phyloP scores from a whole-genome alignment of 2,888 invertebrate species.

The Lycaena phlaeas region DNA sequence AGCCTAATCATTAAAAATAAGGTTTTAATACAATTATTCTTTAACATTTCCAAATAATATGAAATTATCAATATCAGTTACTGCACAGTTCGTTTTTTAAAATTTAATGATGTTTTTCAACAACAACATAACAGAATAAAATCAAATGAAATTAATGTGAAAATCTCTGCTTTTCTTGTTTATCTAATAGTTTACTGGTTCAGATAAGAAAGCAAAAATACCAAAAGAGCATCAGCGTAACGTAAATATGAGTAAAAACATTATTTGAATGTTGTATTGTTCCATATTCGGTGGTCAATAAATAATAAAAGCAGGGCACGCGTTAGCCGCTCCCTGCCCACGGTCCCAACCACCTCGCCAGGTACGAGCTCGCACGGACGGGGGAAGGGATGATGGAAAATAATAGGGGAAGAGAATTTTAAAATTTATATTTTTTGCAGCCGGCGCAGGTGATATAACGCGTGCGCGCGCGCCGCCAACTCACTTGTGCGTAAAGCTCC shows the following conservation, averaged over 20 bases:
- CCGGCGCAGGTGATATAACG: conserved; percentile 73
- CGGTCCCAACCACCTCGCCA: conserved; percentile 48
- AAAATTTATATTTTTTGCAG: conserved; percentile 72
- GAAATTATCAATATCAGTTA: no score
- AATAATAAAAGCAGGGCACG: conserved; percentile 64
- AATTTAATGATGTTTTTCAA: no score
- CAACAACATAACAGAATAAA: no score
- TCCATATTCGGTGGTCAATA: conserved; percentile 47
- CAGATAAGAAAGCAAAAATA: neutral
- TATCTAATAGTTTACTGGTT: neutral
- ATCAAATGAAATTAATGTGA: no score
- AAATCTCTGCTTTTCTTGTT: no score
- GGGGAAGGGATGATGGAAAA: conserved; percentile 73
- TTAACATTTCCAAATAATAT: no score
- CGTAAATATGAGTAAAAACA: no score
- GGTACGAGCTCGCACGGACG: conserved; percentile 67
- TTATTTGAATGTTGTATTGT: neutral
- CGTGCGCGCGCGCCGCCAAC: conserved; percentile 65
- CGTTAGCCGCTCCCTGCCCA: conserved; percentile 43
- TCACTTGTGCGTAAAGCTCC: conserved; percentile 66
- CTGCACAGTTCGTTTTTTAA: no score
- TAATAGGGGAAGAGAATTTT: conserved; percentile 73
- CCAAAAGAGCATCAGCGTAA: no score
- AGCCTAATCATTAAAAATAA: no score
- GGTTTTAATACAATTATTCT: no score